phyloP scores from a whole-genome alignment of 2,113 vertebrate genomes.

The Sapayoa aenigma region DNA sequence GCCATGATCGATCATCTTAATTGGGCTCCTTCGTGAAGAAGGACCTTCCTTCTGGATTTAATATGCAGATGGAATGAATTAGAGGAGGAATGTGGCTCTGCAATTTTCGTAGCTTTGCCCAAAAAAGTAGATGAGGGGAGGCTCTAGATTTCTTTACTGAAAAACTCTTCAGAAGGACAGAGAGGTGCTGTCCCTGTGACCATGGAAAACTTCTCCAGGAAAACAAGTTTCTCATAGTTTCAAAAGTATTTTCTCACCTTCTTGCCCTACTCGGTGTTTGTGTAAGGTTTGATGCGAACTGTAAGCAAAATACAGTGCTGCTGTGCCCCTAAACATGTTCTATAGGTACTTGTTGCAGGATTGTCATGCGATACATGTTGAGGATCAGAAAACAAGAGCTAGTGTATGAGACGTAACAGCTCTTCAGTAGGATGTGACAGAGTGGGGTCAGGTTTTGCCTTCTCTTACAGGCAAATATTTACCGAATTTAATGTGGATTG shows the following conservation, averaged over 20 bases:
- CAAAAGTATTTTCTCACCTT: background rate
- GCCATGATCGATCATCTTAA: accelerated
- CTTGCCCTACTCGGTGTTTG: background rate
- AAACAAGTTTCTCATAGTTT: background rate
- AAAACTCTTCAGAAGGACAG: background rate
- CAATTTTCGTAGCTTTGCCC: background rate
- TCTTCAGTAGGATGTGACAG: background rate
- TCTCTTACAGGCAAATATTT: background rate
- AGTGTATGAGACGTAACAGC: background rate
- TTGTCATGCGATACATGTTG: background rate
- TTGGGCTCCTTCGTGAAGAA: background rate
- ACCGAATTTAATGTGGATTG: background rate
- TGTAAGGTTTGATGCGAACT: background rate
- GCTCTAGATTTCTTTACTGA: background rate
- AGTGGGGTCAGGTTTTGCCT: background rate
- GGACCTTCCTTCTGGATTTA: background rate
- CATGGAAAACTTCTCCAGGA: background rate
- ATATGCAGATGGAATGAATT: background rate
- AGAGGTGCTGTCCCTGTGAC: background rate
- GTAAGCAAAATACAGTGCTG: background rate
- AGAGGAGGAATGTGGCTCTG: background rate
- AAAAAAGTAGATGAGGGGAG: background rate
- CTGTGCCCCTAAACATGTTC: background rate
- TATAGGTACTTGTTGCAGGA: background rate
- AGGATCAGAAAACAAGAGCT: background rate